Evolutionary conservation across 2,797 vertebrate genomes (phyloP), one percentile per base, ranked within the genome.

Genomic region (Fratercula arctica): DNA sequence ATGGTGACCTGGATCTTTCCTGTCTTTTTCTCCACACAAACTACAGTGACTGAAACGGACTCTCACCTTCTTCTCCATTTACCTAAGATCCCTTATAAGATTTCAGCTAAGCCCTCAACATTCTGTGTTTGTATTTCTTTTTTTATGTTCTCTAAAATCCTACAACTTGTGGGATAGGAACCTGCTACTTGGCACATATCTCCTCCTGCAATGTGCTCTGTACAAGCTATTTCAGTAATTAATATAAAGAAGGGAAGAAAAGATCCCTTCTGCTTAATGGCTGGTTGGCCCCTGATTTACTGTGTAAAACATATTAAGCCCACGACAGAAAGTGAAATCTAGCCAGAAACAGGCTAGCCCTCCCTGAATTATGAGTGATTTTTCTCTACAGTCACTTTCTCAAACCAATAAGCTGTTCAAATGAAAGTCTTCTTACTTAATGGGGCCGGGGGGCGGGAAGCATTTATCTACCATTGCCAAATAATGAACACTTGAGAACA

Each of bases 171-270:
- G 73, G 37, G 57, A 92, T 23, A 92, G 67, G 31, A 87, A 33
- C 25, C 63, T 45, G 41, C 41, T 68, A 48, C 25, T 72, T 84
- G 77, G 56, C 59, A 77, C 13, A 18, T 28, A 64, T n/a, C 16
- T 78, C 31, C 48, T 59, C 31, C 74, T 90, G 61, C 53, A 82
- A 33, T 7, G 57, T 89, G 59, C 43, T 87, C 48, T 64, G 35
- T 69, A 92, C 43, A 70, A 90, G 20, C 37, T 91, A 15, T 90
- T 95, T 81, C 78, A 93, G 61, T 60, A 91, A 94, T 87, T 87
- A 86, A 93, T 66, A 88, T 8, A 70, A 89, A 81, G 46, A 87
- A 76, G 43, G 70, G 20, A 64, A 50, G 10, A 85, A 21, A 61
- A 46, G 10, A 83, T 64, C 16, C 48, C 26, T 94, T 87, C 61